These are phyloP conservation scores for Anarhynchus alexandrinus DNA, from an alignment of 2,113 vertebrate genomes.

Conservation along the genomic window DNA sequence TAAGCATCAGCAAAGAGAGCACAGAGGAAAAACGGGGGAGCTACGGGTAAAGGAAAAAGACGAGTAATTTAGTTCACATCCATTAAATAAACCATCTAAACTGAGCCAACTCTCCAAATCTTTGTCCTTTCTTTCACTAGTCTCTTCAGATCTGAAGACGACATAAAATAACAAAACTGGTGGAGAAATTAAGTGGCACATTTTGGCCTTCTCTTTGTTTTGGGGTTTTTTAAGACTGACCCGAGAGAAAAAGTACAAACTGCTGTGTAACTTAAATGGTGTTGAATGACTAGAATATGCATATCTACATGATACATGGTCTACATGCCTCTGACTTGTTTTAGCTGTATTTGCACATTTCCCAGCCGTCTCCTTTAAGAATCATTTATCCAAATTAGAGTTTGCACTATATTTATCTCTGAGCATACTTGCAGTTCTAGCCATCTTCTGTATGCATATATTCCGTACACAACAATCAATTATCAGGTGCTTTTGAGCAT, in stretches of 20 bases:
- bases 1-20: background rate
- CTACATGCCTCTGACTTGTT: background rate
- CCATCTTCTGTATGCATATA: background rate
- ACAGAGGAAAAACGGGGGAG: background rate
- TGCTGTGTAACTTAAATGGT: background rate
- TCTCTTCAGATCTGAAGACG: background rate
- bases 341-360: background rate
- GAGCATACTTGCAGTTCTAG: background rate
- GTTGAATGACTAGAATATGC: background rate
- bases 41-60: background rate
- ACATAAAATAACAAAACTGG: background rate
- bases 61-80: background rate
- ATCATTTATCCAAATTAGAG: background rate
- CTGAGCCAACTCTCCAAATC: background rate
- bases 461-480: background rate
- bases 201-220: background rate
- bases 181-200: background rate
- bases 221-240: background rate
- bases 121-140: background rate
- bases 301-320: too few species aligned
- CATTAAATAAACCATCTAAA: background rate
- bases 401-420: background rate
- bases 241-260: background rate
- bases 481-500: background rate
- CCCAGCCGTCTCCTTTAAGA: background rate